Conservation (phyloP, 2,797 vertebrate genomes). For the Xenops minutus region DNA sequence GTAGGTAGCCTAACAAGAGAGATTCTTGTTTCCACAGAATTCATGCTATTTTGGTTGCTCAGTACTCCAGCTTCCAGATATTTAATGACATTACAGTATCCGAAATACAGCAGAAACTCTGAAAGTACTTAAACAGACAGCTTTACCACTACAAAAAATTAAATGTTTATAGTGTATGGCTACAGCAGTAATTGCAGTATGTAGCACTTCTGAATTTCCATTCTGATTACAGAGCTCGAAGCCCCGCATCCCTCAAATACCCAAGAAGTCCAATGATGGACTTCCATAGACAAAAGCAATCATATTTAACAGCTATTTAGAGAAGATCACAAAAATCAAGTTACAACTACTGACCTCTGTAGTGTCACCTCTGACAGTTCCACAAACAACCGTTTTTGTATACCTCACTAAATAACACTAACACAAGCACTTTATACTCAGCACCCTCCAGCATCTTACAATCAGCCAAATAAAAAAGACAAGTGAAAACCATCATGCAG, state of each 20-base stretch:
- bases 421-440: not conserved
- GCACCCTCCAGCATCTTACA: not conserved
- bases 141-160: constrained; percentile 21
- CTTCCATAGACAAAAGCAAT: not conserved
- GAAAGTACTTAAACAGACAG: not conserved
- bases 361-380: not conserved
- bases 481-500: not conserved
- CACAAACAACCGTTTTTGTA: not conserved
- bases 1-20: not conserved
- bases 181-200: constrained; percentile 8
- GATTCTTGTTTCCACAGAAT: not conserved
- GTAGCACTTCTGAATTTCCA: not conserved
- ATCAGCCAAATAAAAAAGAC: not conserved
- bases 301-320: not conserved
- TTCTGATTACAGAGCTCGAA: not conserved
- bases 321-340: not conserved
- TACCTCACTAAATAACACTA: not conserved
- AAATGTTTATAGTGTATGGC: not conserved
- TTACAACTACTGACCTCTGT: not conserved
- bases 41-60: not conserved
- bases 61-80: not conserved
- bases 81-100: not conserved
- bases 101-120: not conserved
- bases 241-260: not conserved
- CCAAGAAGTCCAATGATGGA: not conserved